Evolutionary conservation across 2,797 vertebrate genomes (phyloP).

Genomic region (Prionace glauca): DNA sequence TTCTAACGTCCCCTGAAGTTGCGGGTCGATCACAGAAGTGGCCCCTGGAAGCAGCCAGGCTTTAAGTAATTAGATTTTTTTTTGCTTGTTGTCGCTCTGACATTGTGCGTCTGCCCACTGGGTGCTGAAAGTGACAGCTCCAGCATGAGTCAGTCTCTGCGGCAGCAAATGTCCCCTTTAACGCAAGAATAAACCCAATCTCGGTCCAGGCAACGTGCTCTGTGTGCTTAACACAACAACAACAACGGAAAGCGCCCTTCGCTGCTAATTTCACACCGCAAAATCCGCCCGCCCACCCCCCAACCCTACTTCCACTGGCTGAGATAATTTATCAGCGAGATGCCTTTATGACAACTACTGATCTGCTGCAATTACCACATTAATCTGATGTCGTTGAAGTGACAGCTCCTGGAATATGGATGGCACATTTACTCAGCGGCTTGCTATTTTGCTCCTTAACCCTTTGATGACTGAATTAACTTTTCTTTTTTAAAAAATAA

Average conservation of each 20-base stretch:
- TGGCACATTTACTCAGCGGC: not conserved
- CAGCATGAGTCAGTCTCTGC: conserved; percentile 28
- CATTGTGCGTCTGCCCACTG: conserved; percentile 45
- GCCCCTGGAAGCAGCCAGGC: conserved; percentile 51
- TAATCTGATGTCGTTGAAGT: not conserved
- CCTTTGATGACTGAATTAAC: not conserved
- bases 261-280: not conserved
- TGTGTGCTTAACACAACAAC: not conserved
- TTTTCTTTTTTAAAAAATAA: not conserved
- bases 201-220: not conserved
- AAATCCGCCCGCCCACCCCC: not conserved
- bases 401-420: not conserved
- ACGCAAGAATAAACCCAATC: not conserved
- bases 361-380: not conserved
- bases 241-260: not conserved
- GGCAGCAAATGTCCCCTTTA: not conserved
- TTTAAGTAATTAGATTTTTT: conserved; percentile 57
- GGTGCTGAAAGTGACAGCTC: conserved; percentile 29
- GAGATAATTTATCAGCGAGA: not conserved
- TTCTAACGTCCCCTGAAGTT: conserved; percentile 40
- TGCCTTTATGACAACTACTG: not conserved
- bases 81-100: conserved; percentile 43
- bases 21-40: conserved; percentile 53
- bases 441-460: not conserved
- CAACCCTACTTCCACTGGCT: not conserved